Evolutionary conservation across 2,113 vertebrate genomes (phyloP).

Genomic region (Otolemur garnettii): DNA sequence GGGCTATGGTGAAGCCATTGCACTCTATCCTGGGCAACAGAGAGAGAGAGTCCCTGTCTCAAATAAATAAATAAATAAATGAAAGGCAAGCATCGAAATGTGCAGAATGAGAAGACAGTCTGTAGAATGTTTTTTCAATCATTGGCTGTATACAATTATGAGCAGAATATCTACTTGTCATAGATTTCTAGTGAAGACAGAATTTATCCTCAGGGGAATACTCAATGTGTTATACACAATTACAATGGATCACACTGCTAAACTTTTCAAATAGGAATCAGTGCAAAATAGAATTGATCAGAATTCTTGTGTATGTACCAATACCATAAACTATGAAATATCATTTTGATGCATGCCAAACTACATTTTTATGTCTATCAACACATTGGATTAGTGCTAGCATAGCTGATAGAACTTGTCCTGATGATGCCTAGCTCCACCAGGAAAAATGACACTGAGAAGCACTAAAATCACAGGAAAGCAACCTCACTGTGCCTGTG

Average conservation of each 20-base stretch:
- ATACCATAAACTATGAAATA: background rate
- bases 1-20: too few relatives aligned
- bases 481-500: too few relatives aligned
- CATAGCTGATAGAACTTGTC: too few relatives aligned
- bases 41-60: background rate
- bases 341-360: background rate
- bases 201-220: conserved; percentile 6
- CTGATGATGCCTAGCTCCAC: too few relatives aligned
- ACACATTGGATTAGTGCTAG: background rate
- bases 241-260: background rate
- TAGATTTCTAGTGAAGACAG: background rate
- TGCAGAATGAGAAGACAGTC: background rate
- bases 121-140: background rate
- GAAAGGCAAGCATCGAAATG: background rate
- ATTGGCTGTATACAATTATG: background rate
- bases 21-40: too few relatives aligned
- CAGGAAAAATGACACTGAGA: too few relatives aligned
- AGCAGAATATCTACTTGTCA: conserved; percentile 6
- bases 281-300: background rate
- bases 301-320: background rate
- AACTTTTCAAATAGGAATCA: background rate
- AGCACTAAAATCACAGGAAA: too few relatives aligned
- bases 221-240: background rate
- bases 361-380: background rate
- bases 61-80: background rate